phyloP scores from a whole-genome alignment of 2,113 vertebrate genomes.

The Hippoglossus stenolepis region DNA sequence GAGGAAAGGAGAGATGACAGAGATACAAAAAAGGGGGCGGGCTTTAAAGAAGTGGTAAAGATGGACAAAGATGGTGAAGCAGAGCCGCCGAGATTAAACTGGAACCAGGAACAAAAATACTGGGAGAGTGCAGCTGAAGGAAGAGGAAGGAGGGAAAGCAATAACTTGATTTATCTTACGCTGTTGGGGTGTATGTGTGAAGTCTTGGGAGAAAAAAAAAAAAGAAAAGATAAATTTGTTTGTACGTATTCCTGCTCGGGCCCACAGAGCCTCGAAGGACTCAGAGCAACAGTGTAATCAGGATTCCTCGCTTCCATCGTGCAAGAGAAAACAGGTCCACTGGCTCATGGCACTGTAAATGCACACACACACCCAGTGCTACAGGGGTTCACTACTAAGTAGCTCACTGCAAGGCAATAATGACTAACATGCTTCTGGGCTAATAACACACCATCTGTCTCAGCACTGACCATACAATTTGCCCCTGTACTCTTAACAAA shows the following conservation, averaged over 20 bases:
- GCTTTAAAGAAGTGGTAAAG: slow-evolving; percentile 31
- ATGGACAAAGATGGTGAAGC: slow-evolving; percentile 21
- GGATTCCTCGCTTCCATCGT: neutral
- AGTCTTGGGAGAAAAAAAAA: slow-evolving; percentile 22
- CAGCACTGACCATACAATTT: slow-evolving; percentile 19
- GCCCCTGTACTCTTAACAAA: slow-evolving; percentile 23
- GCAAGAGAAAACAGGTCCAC: slow-evolving; percentile 13
- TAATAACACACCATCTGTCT: slow-evolving; percentile 53
- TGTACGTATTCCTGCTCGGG: slow-evolving; percentile 18
- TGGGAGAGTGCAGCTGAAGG: neutral
- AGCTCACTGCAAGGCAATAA: slow-evolving; percentile 44
- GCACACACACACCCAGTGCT: slow-evolving; percentile 9
- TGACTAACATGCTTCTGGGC: slow-evolving; percentile 48
- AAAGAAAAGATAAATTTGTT: slow-evolving; percentile 29
- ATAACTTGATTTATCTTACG: slow-evolving; percentile 42
- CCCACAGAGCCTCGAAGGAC: no score
- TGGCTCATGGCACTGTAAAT: slow-evolving; percentile 9
- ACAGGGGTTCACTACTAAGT: slow-evolving; percentile 51
- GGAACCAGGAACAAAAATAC: slow-evolving; percentile 28
- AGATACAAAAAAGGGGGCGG: slow-evolving; percentile 20
- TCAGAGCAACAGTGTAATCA: slow-evolving; percentile 1
- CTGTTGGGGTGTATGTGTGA: slow-evolving; percentile 20
- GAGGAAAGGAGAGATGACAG: neutral
- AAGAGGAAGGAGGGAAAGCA: slow-evolving; percentile 4
- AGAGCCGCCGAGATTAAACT: slow-evolving; percentile 25